Evolutionary conservation across 2,797 vertebrate species (phyloP), one percentile per base, ranked within the genome.

Genomic region (Bryconaethiops microstoma): DNA sequence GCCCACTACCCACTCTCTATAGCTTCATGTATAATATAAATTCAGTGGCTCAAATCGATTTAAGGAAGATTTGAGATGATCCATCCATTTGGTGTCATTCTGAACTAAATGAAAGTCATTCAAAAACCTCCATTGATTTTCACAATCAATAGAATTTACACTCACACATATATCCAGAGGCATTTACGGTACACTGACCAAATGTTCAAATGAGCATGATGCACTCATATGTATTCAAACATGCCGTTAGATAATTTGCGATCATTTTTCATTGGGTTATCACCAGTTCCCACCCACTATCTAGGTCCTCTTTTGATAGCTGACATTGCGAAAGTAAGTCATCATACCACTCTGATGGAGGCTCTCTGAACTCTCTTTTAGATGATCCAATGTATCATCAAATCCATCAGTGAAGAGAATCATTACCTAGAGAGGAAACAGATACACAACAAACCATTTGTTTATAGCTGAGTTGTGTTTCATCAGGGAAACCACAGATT

Each of bases 391-490:
- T 0, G 90, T 87, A n/a, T 94, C 95, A 74, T 97, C 94, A 19
- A 95, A 85, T 48, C 96, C 96, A 13, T 97, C 96, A 0, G 96
- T 95, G 90, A 98, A 97, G 59, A 97, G 91, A 75, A 97, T 71
- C 68, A 97, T 88, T 86, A 96, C 90, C 97, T 97, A 87, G 23
- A 50, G 63, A 57, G 29, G n/a, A 70, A 69, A 55, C 5, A 80
- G 29, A 63, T 29, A 70, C n/a, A 54, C 1, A 69, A 21, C n/a
- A 35, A 72, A 7, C 12, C 7, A 59, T 29, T 40, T 48, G 57
- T 77, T 35, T 48, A 48, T 10, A 64, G 7, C 8, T 23, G n/a
- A 5, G 2, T 55, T 71, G 5, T n/a, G 16, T 74, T 45, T 6
- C 16, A 45, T 50, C n/a, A 65, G 5, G 29, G 5, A 50, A 14